phyloP scores from a whole-genome alignment of 2,797 vertebrate species.

The Mallotus villosus region DNA sequence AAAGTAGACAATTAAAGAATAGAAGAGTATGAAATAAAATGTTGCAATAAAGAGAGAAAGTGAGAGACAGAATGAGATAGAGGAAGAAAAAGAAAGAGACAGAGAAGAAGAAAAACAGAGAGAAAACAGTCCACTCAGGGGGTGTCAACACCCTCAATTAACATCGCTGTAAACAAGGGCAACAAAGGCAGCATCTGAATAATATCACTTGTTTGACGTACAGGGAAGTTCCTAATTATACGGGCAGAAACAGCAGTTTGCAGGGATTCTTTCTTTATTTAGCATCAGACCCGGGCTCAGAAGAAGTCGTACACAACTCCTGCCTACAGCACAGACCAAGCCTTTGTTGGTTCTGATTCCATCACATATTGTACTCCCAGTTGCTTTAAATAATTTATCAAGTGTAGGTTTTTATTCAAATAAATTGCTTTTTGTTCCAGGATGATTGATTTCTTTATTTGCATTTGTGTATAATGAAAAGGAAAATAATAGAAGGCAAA shows the following conservation, averaged over 20 bases:
- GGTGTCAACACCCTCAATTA: conserved; percentile 50
- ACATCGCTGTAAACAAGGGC: conserved; percentile 63
- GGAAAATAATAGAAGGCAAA: conserved; percentile 29
- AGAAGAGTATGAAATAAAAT: background rate
- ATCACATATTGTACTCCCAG: conserved; percentile 59
- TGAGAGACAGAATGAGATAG: background rate
- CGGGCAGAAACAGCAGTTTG: conserved; percentile 38
- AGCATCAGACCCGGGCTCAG: conserved; percentile 56
- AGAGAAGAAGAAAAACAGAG: conserved; percentile 14
- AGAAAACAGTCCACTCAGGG: conserved; percentile 47
- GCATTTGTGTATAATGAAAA: conserved; percentile 40
- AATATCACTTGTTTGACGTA: conserved; percentile 32
- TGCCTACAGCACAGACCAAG: conserved; percentile 43
- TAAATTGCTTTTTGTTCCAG: conserved; percentile 59
- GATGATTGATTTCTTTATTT: conserved; percentile 30
- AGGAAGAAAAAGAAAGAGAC: conserved; percentile 1
- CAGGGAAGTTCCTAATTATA: conserved; percentile 66
- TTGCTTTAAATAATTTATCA: conserved; percentile 74
- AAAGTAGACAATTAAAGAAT: background rate
- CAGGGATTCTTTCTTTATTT: conserved; percentile 52
- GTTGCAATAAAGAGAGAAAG: background rate
- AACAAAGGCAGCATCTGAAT: conserved; percentile 63
- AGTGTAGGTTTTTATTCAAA: conserved; percentile 64
- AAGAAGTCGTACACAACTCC: conserved; percentile 49
- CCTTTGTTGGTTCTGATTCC: conserved; percentile 49